Evolutionary conservation across 2,888 invertebrate species (phyloP), one percentile per base, ranked within the genome.

Genomic region (Griposia aprilina): DNA sequence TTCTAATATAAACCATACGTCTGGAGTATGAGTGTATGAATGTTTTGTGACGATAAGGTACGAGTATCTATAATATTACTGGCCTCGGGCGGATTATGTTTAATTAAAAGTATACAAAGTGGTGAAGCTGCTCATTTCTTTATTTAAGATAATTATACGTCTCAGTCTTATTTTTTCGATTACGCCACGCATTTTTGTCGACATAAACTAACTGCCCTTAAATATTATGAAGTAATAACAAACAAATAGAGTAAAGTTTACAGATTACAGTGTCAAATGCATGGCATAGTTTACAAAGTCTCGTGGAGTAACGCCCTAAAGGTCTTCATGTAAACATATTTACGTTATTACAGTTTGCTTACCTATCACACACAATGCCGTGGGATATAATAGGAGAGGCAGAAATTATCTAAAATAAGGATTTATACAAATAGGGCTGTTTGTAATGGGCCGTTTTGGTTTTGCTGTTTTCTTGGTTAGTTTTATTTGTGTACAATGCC

Each of bases 321-420:
- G 78, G 76, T 72, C 69, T 71, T 62, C 26, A 62, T 65, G 65
- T 70, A 81, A 80, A 80, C 81, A 86, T 86, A 84, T 79, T 83
- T 80, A 76, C 69, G 36, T 77, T 66, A 74, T 67, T 73, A 74
- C 74, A 48, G 73, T 74, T 76, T 86, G 71, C 69, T 78, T 76
- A 76, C 76, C 72, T 59, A 86, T 84, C 78, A 81, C 45, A 83
- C 74, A 83, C 73, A 77, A 78, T 76, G 80, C 68, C 69, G 60
- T 66, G 41, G 75, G 41, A 76, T 78, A 73, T 83, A 70, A 76
- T 73, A 71, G 66, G 60, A 62, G 68, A 72, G 59, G 48, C 74
- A 57, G 73, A 72, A 72, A 79, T 74, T n/a, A 83, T 83, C 69
- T 72, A 62, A 59, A 82, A 76, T 60, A 76, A 79, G 75, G 69